These are phyloP conservation scores for Bovichtus diacanthus DNA, from an alignment of 2,797 vertebrate species.

Conservation along the genomic window DNA sequence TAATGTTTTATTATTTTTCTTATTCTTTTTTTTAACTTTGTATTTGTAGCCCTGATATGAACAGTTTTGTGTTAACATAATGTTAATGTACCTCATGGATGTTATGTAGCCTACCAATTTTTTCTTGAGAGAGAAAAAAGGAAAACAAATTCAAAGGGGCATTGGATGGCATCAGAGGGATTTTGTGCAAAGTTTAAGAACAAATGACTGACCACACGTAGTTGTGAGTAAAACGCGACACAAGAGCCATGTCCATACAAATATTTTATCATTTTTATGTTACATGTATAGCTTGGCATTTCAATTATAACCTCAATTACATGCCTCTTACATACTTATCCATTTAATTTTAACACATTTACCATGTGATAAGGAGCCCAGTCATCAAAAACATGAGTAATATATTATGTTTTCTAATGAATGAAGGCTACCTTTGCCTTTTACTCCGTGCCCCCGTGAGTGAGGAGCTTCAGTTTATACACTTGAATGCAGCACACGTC, in stretches of 20 bases:
- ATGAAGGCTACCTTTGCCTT: background rate
- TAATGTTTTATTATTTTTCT: too few species aligned
- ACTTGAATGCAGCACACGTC: conserved; percentile 67
- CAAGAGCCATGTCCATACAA: background rate
- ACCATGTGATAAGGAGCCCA: too few species aligned
- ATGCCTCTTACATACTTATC: rapidly evolving
- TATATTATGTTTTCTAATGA: background rate
- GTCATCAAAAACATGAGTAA: background rate
- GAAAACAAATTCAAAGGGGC: too few species aligned
- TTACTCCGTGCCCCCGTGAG: background rate
- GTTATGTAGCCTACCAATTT: too few species aligned
- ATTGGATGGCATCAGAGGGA: too few species aligned
- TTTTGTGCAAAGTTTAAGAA: too few species aligned
- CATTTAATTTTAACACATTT: background rate
- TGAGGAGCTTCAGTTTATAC: background rate
- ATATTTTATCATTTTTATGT: background rate
- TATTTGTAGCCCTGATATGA: too few species aligned
- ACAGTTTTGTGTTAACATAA: too few species aligned
- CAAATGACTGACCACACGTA: background rate
- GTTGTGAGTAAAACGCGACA: background rate
- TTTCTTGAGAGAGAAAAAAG: too few species aligned
- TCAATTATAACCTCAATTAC: background rate
- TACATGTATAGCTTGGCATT: background rate
- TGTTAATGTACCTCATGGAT: too few species aligned
- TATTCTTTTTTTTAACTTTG: too few species aligned